Evolutionary conservation across 2,888 invertebrate genomes (phyloP), one percentile per base, ranked within the genome.

Genomic region (Nephrotoma appendiculata): DNA sequence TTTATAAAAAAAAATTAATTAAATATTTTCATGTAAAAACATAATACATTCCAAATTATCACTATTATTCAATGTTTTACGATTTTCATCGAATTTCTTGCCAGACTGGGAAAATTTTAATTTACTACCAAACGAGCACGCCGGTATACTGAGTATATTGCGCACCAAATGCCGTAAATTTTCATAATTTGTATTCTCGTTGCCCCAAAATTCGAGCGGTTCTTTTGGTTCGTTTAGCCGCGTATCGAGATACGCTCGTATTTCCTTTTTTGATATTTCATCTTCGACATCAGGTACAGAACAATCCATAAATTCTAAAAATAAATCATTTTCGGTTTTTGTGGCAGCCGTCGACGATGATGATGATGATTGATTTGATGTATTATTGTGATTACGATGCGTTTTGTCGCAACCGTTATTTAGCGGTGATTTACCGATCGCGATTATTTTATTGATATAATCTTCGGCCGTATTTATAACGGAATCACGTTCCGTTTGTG

Each of bases 221-320:
- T 44, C 57, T 7, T 52, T 86, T 11, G 86, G 86, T 43, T 86
- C 86, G 15, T 41, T 52, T 41, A 86, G 42, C 19, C 86, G 15
- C 42, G 52, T 52, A 42, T 86, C 86, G 4, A 86, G 43, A 52
- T 86, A 86, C 5, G 52, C n/a, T 41, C 57, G 52, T 15, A 87
- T 87, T 86, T 86, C 87, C 85, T 86, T 86, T 86, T 87, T 86
- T 1, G 87, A 86, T 2, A 85, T 84, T 84, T 87, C 87, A 42
- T 87, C 87, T 44, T 87, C 86, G 6, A 85, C 86, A 83, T 87
- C 87, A 19, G 86, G 86, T 43, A 87, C 87, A n/a, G 87, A 86
- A 44, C 86, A 86, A 84, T 87, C 87, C 87, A 87, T 87, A 84
- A 87, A 87, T 43, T 87, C 87, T 15, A 86, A 42, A 57, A 86